Base-by-base conservation (phyloP, 2,888 invertebrate species). In the Camponotus fellah region DNA sequence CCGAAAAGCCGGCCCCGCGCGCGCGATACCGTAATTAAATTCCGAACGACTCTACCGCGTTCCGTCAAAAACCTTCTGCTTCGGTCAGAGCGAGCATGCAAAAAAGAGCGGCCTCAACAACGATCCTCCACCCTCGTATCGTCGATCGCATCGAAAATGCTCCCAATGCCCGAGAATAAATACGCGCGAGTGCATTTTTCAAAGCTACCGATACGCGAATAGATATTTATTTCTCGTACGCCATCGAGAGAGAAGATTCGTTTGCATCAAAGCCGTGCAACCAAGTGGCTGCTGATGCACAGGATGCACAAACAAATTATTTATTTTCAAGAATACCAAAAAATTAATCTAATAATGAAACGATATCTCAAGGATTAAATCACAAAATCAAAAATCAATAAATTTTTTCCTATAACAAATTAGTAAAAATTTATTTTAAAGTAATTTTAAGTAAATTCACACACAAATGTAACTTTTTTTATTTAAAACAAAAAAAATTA, bases 11-110 rank as follows among this genome's bases (percentile, higher is more conserved):
- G 83, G 74, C 68, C 82, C 68, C 82, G 84, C 81, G 62, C 84
- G 85, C 81, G 62, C 84, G 85, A 82, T 83, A 77, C 82, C 68
- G 82, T 90, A 90, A 90, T 90, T 90, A 90, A 90, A 90, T 90
- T 90, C 85, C 88, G 56, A 88, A 90, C 87, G 88, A 89, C 84
- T 87, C 86, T 74, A 32, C 68, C 82, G 43, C 76, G 76, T 49
- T 84, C 62, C 76, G 87, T 86, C 86, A 85, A 90, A 90, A 90
- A 86, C 86, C 85, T 89, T 82, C 81, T 56, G 64, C n/a, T 58
- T 82, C 82, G 62, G 34, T 6, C 37, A 53, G 58, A 68, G 77
- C 32, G 75, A 26, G 32, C 12, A 26, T 37, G 56, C 43, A 66
- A 72, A 86, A 85, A 86, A 82, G 71, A 69, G 66, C 58, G 80